These are phyloP conservation scores for Calliphora vomitoria DNA, from an alignment of 2,888 invertebrate species.

Conservation along the genomic window DNA sequence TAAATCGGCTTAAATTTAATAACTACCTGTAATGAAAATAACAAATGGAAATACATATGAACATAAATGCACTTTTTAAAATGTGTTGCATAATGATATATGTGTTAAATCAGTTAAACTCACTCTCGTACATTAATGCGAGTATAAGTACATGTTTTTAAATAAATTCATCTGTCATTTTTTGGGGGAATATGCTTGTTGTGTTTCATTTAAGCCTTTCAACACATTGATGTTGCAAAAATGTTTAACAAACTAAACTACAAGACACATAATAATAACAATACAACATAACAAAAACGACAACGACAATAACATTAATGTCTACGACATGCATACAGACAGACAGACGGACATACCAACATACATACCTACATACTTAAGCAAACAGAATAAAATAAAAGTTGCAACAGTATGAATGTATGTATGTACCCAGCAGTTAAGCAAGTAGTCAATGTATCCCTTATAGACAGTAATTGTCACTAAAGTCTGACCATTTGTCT, in stretches of 20 bases:
- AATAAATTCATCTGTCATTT: constrained; percentile 24
- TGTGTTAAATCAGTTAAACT: not conserved
- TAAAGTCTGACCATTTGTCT: no score
- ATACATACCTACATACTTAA: not conserved
- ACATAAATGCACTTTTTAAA: not conserved
- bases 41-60: not conserved
- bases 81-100: not conserved
- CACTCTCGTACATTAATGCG: not conserved
- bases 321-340: constrained; percentile 16
- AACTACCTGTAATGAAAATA: constrained; percentile 32
- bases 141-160: not conserved
- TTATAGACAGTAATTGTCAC: no score
- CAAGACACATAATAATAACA: constrained; percentile 68
- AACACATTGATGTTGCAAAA: constrained; percentile 59
- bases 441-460: no score
- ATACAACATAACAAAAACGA: constrained; percentile 54
- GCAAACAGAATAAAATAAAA: no score
- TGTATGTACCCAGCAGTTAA: no score
- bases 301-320: constrained; percentile 50
- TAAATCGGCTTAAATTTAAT: constrained; percentile 44
- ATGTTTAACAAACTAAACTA: constrained; percentile 67
- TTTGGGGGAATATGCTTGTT: not conserved
- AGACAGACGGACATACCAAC: not conserved
- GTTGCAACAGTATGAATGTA: not conserved
- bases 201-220: constrained; percentile 42